A percentile compares a stretch with the other conserved stretches of the same genome.
Evolutionary conservation across 2,113 vertebrate species (phyloP).

Genomic region (Axis porcinus): DNA sequence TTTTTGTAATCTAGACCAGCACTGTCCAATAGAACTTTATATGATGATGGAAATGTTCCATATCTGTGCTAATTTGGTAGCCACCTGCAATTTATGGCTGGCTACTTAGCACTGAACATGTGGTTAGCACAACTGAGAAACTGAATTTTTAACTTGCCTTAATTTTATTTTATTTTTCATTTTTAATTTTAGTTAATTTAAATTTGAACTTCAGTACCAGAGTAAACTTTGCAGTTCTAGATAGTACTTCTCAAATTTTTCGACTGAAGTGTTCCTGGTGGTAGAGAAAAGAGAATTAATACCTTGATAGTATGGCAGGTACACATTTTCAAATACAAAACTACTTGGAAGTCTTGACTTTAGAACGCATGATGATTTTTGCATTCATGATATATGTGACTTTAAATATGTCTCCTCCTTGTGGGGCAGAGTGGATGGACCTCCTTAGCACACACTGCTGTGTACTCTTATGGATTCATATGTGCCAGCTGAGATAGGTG

Average conservation of each 20-base stretch:
- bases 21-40: neutral
- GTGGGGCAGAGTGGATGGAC: neutral
- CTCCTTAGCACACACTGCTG: neutral
- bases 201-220: neutral
- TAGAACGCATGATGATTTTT: neutral
- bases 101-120: neutral
- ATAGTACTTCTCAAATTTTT: neutral
- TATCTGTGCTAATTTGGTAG: neutral
- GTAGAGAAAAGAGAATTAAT: conserved; percentile 16
- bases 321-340: neutral
- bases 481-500: neutral
- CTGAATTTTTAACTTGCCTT: neutral
- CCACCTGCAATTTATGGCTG: neutral
- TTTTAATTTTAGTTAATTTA: neutral
- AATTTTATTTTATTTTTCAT: neutral
- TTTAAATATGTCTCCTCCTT: neutral
- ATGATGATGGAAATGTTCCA: neutral
- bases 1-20: neutral
- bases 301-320: neutral
- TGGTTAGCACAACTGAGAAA: neutral
- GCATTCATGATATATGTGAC: neutral
- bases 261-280: neutral
- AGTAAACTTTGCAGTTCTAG: neutral
- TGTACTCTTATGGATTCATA: neutral
- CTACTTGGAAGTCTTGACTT: neutral